These are phyloP conservation scores for Rhea americana DNA, from an alignment of 2,113 vertebrate species.

Conservation along the genomic window DNA sequence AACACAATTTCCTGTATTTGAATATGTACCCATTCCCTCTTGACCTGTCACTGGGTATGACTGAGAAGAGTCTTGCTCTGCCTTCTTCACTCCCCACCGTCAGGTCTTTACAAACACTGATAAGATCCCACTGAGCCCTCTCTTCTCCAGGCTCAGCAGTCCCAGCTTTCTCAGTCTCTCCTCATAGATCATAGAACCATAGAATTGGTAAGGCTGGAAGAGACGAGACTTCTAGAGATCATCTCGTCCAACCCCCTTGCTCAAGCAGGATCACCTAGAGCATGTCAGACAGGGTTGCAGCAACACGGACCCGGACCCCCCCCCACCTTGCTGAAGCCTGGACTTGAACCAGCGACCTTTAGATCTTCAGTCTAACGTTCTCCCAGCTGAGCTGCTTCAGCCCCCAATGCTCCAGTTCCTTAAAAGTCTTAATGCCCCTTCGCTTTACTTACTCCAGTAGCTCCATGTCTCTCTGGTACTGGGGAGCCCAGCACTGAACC, in stretches of 20 bases:
- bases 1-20: neutral
- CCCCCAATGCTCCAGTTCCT: neutral
- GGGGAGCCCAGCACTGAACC: rapidly evolving
- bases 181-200: neutral
- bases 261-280: too few species aligned
- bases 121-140: neutral
- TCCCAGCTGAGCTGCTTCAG: too few species aligned
- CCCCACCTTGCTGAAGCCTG: too few species aligned
- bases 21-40: neutral
- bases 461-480: neutral
- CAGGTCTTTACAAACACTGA: neutral
- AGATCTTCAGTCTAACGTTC: too few species aligned
- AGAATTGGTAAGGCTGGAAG: too few species aligned
- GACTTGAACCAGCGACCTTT: too few species aligned
- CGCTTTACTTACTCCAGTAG: neutral
- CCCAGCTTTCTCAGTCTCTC: neutral
- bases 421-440: neutral
- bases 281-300: too few species aligned
- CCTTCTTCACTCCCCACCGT: neutral
- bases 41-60: neutral
- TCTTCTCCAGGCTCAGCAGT: neutral
- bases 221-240: too few species aligned
- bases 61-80: neutral
- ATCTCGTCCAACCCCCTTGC: too few species aligned
- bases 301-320: too few species aligned